A percentile compares a stretch with the other conserved stretches of the same genome.
Conservation (phyloP, 2,797 vertebrate species). For the Epinephelus awoara region DNA sequence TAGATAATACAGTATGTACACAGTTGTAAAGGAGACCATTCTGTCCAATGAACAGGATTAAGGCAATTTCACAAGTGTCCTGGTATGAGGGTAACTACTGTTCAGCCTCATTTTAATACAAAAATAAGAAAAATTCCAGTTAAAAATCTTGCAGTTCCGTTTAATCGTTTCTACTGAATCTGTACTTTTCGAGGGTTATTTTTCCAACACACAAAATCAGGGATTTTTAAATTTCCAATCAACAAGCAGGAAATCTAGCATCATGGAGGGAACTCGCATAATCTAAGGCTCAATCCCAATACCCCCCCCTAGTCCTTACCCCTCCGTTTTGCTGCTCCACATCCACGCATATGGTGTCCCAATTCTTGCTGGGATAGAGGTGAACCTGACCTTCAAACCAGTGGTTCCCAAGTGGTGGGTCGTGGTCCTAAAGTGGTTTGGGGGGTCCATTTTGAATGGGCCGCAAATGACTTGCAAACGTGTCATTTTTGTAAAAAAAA, state of each 20-base stretch:
- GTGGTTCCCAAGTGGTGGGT: too few species aligned
- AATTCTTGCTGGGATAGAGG: too few species aligned
- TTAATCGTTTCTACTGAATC: conserved; percentile 15
- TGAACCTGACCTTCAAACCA: too few species aligned
- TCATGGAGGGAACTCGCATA: neutral
- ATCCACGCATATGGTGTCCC: too few species aligned
- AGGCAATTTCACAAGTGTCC: conserved; percentile 80
- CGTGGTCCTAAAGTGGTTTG: too few species aligned
- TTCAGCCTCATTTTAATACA: conserved; percentile 58
- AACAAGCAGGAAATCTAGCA: neutral
- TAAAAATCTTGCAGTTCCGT: conserved; percentile 38
- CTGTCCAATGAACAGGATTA: conserved; percentile 75
- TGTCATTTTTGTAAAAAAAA: too few species aligned
- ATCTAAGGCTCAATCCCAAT: neutral
- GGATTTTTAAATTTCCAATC: neutral
- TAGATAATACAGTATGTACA: conserved; percentile 76
- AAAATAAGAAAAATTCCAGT: conserved; percentile 62
- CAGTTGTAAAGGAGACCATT: conserved; percentile 65
- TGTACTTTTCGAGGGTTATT: neutral
- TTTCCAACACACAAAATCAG: conserved; percentile 2
- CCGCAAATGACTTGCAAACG: too few species aligned
- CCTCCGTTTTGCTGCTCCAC: too few species aligned
- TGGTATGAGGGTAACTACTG: conserved; percentile 57
- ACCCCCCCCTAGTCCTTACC: too few species aligned
- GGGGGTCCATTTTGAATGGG: too few species aligned